These are phyloP conservation scores for Procambarus clarkii DNA, from an alignment of 1,140 invertebrate genomes.

Conservation along the genomic window DNA sequence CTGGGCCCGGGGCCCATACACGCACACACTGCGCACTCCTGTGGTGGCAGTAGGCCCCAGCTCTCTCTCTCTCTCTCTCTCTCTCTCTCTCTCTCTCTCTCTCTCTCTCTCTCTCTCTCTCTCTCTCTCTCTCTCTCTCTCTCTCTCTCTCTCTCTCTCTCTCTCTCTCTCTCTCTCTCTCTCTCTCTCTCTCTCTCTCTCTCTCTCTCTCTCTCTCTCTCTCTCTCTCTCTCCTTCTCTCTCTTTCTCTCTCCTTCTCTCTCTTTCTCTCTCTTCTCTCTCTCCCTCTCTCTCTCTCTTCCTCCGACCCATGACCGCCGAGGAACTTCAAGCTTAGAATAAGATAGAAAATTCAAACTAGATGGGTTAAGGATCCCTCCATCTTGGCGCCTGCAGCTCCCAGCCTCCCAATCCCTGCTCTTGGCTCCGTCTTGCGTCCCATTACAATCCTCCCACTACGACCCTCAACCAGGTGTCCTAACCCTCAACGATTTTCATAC, in stretches of 20 bases:
- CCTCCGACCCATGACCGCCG: not conserved
- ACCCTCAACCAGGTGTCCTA: not conserved
- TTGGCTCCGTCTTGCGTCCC: not conserved
- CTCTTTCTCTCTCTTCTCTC: not conserved
- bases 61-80: too few species aligned
- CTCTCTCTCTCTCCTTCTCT: too few species aligned
- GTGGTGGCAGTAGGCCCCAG: not conserved
- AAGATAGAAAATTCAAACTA: not conserved
- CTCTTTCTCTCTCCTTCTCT: too few species aligned
- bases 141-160: too few species aligned
- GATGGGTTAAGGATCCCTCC: constrained; percentile 1
- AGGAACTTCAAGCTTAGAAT: not conserved
- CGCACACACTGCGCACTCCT: not conserved
- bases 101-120: too few species aligned
- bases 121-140: too few species aligned
- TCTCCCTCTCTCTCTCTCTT: too few species aligned
- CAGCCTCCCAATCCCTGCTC: not conserved
- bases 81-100: too few species aligned
- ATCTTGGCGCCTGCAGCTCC: not conserved
- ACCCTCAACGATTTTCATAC: not conserved
- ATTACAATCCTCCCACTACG: too few species aligned
- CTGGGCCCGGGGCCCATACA: not conserved
- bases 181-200: too few species aligned
- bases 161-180: too few species aligned
- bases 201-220: too few species aligned